A percentile compares a stretch with the other conserved stretches of the same genome.
phyloP scores from a whole-genome alignment of 2,888 invertebrate genomes.

The Pharmacophagus antenor region DNA sequence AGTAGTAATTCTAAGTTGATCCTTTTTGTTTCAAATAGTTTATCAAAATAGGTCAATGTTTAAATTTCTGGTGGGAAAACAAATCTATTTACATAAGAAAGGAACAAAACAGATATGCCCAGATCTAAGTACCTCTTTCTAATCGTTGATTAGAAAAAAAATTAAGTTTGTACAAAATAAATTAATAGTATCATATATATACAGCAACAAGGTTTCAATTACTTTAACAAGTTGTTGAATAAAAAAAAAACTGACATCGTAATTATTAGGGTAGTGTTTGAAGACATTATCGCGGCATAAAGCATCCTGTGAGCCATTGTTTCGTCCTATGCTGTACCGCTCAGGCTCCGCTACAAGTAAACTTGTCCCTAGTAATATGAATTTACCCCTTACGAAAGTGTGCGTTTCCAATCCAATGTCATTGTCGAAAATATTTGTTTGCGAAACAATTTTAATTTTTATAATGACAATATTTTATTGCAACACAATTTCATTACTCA shows the following conservation, averaged over 20 bases:
- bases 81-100: too few species aligned
- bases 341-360: conserved; percentile 31
- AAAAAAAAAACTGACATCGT: conserved; percentile 22
- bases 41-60: too few species aligned
- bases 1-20: too few species aligned
- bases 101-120: too few species aligned
- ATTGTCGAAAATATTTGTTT: too few species aligned
- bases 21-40: too few species aligned
- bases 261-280: conserved; percentile 24
- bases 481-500: too few species aligned
- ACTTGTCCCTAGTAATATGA: conserved; percentile 51
- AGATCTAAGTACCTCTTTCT: too few species aligned
- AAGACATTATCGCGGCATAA: conserved; percentile 27
- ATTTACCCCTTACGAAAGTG: conserved; percentile 52
- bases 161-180: neutral
- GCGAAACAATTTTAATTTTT: too few species aligned
- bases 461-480: too few species aligned
- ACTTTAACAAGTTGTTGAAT: conserved; percentile 11
- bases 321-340: conserved; percentile 26
- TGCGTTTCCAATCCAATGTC: conserved; percentile 41
- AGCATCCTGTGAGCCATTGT: conserved; percentile 29
- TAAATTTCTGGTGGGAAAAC: too few species aligned
- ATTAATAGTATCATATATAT: neutral
- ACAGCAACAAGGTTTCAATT: neutral
- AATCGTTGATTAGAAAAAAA: too few species aligned